Conservation (phyloP, 2,113 vertebrate species). For the Cheirogaleus medius region DNA sequence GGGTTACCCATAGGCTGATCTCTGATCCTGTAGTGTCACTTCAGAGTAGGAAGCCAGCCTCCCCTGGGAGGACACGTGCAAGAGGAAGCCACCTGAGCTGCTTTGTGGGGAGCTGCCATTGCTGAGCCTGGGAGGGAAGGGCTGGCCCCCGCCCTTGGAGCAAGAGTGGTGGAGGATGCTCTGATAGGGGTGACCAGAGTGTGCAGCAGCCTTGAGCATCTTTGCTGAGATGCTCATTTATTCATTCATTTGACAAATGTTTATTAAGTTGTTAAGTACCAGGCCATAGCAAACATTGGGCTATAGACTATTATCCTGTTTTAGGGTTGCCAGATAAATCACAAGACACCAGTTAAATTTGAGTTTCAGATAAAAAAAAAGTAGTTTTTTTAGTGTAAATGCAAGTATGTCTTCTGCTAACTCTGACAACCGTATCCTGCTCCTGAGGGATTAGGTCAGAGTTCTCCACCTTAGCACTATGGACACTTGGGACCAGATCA, state of each 20-base stretch:
- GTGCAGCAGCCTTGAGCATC: not conserved
- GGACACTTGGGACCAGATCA: not conserved
- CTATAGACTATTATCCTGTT: too few species aligned
- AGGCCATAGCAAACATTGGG: not conserved
- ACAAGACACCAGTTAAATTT: not conserved
- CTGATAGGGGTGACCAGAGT: not conserved
- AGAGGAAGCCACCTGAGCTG: not conserved
- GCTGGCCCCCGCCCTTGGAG: too few species aligned
- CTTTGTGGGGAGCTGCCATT: not conserved
- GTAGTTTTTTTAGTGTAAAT: not conserved
- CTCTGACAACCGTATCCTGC: not conserved
- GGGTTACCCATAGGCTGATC: not conserved
- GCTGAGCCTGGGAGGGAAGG: not conserved
- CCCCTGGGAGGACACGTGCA: not conserved
- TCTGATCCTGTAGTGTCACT: not conserved
- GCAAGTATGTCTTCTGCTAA: not conserved
- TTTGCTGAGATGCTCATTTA: not conserved
- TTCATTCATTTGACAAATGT: not conserved
- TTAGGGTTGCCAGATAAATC: not conserved
- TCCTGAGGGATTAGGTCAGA: not conserved
- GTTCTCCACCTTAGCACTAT: not conserved
- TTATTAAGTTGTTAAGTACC: not conserved
- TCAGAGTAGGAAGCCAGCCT: not conserved
- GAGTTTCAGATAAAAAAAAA: not conserved
- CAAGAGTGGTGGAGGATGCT: not conserved